Base-by-base conservation (phyloP, 2,113 vertebrate species). In the Cottus gobio region DNA sequence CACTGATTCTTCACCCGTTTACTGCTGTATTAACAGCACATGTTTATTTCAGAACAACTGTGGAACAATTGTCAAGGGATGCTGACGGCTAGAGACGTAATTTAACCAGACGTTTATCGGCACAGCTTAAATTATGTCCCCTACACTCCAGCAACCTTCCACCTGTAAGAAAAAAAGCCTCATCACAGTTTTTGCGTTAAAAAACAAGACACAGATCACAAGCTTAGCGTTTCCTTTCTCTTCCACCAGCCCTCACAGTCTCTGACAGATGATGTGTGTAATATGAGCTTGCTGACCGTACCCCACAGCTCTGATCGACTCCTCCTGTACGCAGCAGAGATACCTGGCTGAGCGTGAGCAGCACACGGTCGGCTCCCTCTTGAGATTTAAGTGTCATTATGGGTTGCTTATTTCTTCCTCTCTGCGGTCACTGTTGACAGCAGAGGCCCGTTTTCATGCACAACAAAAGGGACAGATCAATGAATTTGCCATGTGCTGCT, bases 401-500 rank as follows among this genome's bases (percentile, higher is more conserved):
- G 31, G 71, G 26, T 50, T 28, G 71, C 67, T 87, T 71, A 85
- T 87, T 90, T 85, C 85, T 89, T 89, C 79, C 80, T 52, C 69
- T 82, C 63, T 65, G 69, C 68, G 79, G 77, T 83, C 56, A 63
- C 34, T 67, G 69, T 48, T 80, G 86, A 77, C 83, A 82, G 75
- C 64, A 71, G 75, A 66, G 34, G 79, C 54, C 52, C 22, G 57
- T 79, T 87, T 86, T 61, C 71, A 67, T 77, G 65, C 87, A 67
- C 60, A 83, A 84, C 66, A 84, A 64, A 63, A 77, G 77, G 64
- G 56, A 68, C 37, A 20, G 63, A 83, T 92, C 86, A 85, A 93
- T 93, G 89, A 84, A 91, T 89, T 76, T 89, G 77, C 75, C 70
- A 69, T 54, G 66, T 85, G 50, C 44, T 58, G 56, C 56, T 81